Conservation (phyloP, 2,113 vertebrate species). For the Ameiurus melas region DNA sequence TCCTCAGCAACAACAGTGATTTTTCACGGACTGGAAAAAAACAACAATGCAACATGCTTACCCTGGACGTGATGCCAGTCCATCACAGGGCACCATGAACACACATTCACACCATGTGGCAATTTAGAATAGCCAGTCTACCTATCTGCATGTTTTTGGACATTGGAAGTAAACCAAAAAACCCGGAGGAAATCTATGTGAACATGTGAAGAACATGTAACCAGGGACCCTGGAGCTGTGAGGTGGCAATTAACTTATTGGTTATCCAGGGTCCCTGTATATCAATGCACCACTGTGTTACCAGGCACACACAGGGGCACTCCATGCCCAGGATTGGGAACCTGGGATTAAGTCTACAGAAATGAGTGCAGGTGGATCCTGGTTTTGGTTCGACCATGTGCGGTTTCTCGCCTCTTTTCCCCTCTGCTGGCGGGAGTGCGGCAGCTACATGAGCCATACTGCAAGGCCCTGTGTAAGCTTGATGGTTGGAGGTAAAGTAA, state of each 20-base stretch:
- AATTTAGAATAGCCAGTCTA: not conserved
- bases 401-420: conserved; percentile 38
- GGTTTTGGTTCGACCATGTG: too few relatives aligned
- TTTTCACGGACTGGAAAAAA: not conserved
- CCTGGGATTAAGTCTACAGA: conserved; percentile 65
- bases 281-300: not conserved
- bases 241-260: not conserved
- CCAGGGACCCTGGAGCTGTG: not conserved
- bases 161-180: not conserved
- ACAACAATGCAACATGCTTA: not conserved
- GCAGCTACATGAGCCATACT: conserved; percentile 21
- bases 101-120: not conserved
- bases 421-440: conserved; percentile 22
- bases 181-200: not conserved
- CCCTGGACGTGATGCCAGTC: not conserved
- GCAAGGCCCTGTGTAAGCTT: conserved; percentile 5
- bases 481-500: conserved; percentile 19
- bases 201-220: not conserved
- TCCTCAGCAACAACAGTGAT: conserved; percentile 7
- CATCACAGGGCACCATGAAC: not conserved
- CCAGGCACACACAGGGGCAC: not conserved
- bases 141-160: not conserved
- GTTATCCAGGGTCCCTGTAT: too few relatives aligned
- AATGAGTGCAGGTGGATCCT: conserved; percentile 70
- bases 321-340: not conserved